phyloP scores from a whole-genome alignment of 2,888 invertebrate genomes.

The Harpagoxenus sublaevis region DNA sequence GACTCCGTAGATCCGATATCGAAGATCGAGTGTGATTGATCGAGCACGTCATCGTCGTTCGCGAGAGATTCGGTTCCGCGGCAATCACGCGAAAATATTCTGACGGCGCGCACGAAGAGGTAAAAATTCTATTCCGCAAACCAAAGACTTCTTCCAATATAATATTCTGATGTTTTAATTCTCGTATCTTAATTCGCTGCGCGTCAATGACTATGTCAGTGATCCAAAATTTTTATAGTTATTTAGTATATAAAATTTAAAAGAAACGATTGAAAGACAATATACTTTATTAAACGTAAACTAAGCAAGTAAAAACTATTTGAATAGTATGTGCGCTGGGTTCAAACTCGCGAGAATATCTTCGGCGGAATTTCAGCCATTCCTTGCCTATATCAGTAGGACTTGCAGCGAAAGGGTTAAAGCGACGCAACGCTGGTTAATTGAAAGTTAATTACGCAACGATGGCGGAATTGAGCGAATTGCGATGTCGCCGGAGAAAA shows the following conservation, averaged over 20 bases:
- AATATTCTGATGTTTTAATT: not conserved
- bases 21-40: constrained; percentile 50
- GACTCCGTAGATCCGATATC: constrained; percentile 33
- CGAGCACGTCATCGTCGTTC: constrained; percentile 13
- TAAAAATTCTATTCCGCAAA: not conserved
- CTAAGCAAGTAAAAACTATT: too few relatives aligned
- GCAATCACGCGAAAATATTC: constrained; percentile 29
- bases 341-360: too few relatives aligned
- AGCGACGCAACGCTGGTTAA: not conserved
- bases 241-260: too few relatives aligned
- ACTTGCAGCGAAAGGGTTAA: not conserved
- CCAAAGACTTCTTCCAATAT: not conserved
- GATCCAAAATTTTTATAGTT: too few relatives aligned
- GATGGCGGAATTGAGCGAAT: not conserved
- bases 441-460: constrained; percentile 14
- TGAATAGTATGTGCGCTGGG: too few relatives aligned
- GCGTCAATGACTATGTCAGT: too few relatives aligned
- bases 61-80: not conserved
- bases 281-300: too few relatives aligned
- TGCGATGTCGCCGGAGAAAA: not conserved
- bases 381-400: too few relatives aligned
- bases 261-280: too few relatives aligned
- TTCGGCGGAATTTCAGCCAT: too few relatives aligned
- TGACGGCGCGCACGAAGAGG: not conserved
- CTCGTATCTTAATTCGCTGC: not conserved